phyloP scores from a whole-genome alignment of 1,140 invertebrate species.

The Drosophila subpulchrella region DNA sequence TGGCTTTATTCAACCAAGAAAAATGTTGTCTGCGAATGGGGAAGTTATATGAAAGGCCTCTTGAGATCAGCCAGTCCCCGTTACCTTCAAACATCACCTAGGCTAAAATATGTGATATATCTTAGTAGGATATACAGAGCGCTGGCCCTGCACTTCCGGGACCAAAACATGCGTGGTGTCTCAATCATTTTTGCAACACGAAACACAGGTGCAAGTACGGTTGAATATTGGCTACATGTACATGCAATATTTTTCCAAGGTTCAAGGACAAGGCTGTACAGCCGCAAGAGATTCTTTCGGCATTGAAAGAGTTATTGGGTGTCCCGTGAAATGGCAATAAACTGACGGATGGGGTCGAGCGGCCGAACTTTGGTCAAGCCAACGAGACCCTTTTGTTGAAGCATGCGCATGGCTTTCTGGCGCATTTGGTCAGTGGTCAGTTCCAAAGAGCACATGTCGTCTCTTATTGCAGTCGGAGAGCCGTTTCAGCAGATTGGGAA shows the following conservation, averaged over 20 bases:
- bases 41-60: no score
- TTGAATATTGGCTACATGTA: not conserved
- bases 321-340: not conserved
- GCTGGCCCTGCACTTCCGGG: not conserved
- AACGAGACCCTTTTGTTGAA: not conserved
- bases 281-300: not conserved
- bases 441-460: slow-evolving; percentile 1
- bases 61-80: no score
- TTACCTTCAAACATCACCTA: no score
- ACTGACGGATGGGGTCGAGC: not conserved
- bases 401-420: slow-evolving; percentile 4
- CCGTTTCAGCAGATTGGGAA: not conserved
- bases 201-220: not conserved
- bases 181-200: not conserved
- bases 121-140: no score
- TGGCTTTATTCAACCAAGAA: no score
- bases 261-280: slow-evolving; percentile 1
- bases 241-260: not conserved
- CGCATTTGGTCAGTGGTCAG: slow-evolving; percentile 12
- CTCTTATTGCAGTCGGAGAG: slow-evolving; percentile 15
- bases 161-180: not conserved
- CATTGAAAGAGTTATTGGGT: no score
- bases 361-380: not conserved
- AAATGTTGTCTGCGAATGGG: no score
- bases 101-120: no score